phyloP scores from a whole-genome alignment of 2,888 invertebrate genomes.

The Cryptocephalus moraei region DNA sequence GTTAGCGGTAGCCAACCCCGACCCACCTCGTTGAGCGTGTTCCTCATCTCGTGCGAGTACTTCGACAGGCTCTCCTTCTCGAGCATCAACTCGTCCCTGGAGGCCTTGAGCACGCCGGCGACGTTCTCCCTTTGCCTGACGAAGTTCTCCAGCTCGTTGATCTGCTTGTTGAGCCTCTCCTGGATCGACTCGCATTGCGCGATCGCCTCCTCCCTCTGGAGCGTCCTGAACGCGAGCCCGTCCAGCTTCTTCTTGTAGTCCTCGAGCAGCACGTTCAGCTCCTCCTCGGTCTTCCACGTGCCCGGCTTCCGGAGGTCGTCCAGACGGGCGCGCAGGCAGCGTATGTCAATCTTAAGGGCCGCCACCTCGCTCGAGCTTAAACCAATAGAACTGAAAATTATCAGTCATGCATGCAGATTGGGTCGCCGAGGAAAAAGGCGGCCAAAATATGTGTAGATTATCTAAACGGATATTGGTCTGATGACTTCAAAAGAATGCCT shows the following conservation, averaged over 20 bases:
- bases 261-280: constrained; percentile 29
- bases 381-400: constrained; percentile 7
- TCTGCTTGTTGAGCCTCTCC: constrained; percentile 48
- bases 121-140: constrained; percentile 52
- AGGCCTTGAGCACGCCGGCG: constrained; percentile 45
- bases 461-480: no score
- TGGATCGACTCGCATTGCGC: constrained; percentile 47
- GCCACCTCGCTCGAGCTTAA: constrained; percentile 24
- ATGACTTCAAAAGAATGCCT: no score
- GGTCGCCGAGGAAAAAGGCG: no score
- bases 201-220: constrained; percentile 35
- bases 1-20: no score
- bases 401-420: background rate
- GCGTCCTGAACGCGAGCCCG: constrained; percentile 20
- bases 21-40: constrained; percentile 27
- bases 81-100: constrained; percentile 44
- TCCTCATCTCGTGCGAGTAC: constrained; percentile 30
- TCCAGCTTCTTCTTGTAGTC: constrained; percentile 28
- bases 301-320: constrained; percentile 23
- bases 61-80: constrained; percentile 38
- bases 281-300: constrained; percentile 21
- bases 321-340: constrained; percentile 25
- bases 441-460: no score
- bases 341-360: constrained; percentile 22
- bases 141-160: constrained; percentile 51